Base-by-base conservation (phyloP, 2,113 vertebrate species). In the Castor canadensis region DNA sequence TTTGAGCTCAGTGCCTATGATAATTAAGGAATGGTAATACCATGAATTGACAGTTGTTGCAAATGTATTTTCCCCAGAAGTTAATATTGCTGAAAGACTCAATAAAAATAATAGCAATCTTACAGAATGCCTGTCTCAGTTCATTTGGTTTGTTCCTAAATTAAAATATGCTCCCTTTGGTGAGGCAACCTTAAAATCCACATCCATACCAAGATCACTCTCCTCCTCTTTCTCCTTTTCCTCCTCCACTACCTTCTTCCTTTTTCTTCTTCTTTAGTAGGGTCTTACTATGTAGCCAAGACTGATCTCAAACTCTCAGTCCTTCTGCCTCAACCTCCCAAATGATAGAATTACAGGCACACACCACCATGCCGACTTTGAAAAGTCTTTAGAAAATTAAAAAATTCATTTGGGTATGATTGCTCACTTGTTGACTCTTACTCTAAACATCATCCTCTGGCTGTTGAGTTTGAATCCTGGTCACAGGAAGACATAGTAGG, bases 1-100 rank as follows among this genome's bases (percentile, higher is more conserved):
- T 82, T 49, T 77, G 13, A 90, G 38, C 88, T 75, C 45, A 56
- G 17, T 69, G 91, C 93, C 85, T 93, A 24, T 81, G 81, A 73
- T 73, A 81, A 89, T 73, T 81, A 77, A 92, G 87, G 90, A 93
- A 87, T 56, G 35, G 28, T n/a, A 49, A 0, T 62, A 64, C 60
- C 60, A 47, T 54, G 56, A 47, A 69, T 49, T 49, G 69, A 87
- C 11, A 52, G 28, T 66, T 58, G 60, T 0, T 58, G 26, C 35
- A 80, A 64, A 62, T 40, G 43, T 85, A 20, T 91, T 91, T 92
- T 60, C 30, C 87, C 60, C 47, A 38, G 43, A 91, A 83, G 58
- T 95, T 93, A 89, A 32, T 77, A 79, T 26, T 84, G 20, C 26
- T 28, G 28, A 77, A 40, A 83, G 40, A 26, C 9, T 13, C 54